Conservation (phyloP, 2,113 vertebrate genomes). For the Ailuropoda melanoleuca region DNA sequence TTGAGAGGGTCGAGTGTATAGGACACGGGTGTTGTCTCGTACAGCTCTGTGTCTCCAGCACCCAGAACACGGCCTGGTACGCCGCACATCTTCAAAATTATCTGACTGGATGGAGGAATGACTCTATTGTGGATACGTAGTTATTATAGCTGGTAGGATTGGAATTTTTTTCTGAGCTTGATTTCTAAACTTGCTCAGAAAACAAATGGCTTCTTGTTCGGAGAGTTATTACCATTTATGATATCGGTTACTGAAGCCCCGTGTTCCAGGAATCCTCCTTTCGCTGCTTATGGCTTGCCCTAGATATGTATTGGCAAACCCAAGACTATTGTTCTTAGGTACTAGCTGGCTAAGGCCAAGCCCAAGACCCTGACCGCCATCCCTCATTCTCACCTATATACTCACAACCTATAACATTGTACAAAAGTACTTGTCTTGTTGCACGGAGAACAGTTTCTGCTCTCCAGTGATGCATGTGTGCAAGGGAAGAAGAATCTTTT, state of each 20-base stretch:
- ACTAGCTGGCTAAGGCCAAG: not conserved
- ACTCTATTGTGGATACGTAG: not conserved
- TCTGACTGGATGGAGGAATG: not conserved
- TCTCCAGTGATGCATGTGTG: not conserved
- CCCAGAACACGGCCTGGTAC: not conserved
- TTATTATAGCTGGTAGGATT: not conserved
- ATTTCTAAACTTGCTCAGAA: slow-evolving; percentile 34
- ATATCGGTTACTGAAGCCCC: not conserved
- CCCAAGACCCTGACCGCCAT: not conserved
- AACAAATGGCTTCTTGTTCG: not conserved
- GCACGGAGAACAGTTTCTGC: not conserved
- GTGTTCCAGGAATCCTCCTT: not conserved
- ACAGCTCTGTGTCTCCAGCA: not conserved
- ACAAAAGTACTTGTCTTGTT: not conserved
- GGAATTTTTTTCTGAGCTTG: slow-evolving; percentile 7
- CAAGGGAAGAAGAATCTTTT: slow-evolving; percentile 32
- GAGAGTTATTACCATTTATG: not conserved
- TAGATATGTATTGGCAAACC: not conserved
- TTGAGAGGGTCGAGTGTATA: not conserved
- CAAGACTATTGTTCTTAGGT: not conserved
- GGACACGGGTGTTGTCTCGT: not conserved
- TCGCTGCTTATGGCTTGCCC: not conserved
- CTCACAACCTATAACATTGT: not conserved
- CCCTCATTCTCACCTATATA: not conserved
- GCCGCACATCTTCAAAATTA: not conserved